These are phyloP conservation scores for Pipistrellus pygmaeus DNA, from an alignment of 2,797 vertebrate species.

Conservation along the genomic window DNA sequence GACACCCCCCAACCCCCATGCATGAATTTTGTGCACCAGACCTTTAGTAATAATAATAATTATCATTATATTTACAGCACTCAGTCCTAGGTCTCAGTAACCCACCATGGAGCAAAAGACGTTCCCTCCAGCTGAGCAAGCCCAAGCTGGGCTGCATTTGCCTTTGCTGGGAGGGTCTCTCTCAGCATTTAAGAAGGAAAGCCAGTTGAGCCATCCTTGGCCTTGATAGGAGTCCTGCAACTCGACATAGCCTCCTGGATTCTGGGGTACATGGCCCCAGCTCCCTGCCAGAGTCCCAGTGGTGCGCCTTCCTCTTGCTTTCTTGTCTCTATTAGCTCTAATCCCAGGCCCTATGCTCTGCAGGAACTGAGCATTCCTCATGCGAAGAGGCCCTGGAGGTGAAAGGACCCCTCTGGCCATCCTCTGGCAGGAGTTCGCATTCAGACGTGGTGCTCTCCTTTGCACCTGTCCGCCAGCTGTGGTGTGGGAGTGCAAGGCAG, in stretches of 20 bases:
- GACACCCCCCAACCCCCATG: too few species aligned
- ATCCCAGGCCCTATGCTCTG: background rate
- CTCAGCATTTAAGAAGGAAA: background rate
- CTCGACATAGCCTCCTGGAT: background rate
- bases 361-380: accelerated
- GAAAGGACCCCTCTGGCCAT: background rate
- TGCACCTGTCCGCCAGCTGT: background rate
- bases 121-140: background rate
- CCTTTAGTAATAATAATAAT: background rate
- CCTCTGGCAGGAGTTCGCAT: background rate
- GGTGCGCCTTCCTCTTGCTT: background rate
- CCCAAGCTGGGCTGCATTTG: background rate
- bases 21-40: too few species aligned
- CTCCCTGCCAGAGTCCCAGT: background rate
- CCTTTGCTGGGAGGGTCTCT: background rate
- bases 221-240: background rate
- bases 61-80: background rate
- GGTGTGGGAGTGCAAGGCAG: background rate
- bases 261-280: background rate
- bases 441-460: background rate
- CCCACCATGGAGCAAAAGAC: background rate
- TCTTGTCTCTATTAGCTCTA: background rate
- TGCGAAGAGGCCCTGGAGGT: background rate
- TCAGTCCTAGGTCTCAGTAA: background rate
- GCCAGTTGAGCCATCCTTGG: background rate